Percentiles rank a stretch among this genome's conserved stretches.
These are phyloP conservation scores for Tetrapedia diversipes DNA, from an alignment of 2,888 invertebrate species.

Conservation along the genomic window DNA sequence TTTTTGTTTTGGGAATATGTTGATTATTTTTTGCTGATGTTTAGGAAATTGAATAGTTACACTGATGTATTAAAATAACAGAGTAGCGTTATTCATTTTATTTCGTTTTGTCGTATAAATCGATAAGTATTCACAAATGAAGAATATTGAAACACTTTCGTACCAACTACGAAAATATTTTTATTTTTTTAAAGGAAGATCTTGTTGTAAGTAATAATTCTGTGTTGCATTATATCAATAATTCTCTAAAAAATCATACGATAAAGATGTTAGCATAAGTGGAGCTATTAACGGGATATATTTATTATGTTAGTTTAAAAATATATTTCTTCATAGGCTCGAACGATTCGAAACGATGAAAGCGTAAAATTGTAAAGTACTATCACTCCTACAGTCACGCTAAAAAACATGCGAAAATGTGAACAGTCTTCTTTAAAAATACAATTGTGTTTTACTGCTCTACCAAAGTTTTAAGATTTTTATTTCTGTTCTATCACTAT, in stretches of 20 bases:
- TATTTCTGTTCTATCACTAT: neutral
- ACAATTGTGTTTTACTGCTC: slow-evolving; percentile 1
- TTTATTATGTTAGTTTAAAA: slow-evolving; percentile 11
- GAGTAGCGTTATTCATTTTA: slow-evolving; percentile 24
- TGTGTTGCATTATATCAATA: slow-evolving; percentile 2
- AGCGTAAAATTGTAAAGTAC: neutral
- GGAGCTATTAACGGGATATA: neutral
- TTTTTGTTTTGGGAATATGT: no score
- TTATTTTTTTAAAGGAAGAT: neutral
- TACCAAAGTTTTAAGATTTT: neutral
- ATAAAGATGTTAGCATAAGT: neutral
- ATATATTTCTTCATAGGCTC: neutral
- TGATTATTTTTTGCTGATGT: neutral
- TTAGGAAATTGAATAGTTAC: slow-evolving; percentile 6
- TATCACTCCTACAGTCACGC: neutral
- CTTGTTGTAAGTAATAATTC: neutral
- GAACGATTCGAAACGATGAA: neutral
- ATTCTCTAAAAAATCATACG: slow-evolving; percentile 18
- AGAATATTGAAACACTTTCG: slow-evolving; percentile 45
- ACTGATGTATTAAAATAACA: slow-evolving; percentile 3
- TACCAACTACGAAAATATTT: slow-evolving; percentile 7
- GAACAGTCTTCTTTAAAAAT: neutral
- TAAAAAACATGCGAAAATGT: neutral
- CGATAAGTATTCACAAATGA: slow-evolving; percentile 51
- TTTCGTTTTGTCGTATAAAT: slow-evolving; percentile 27